phyloP scores from a whole-genome alignment of 2,797 vertebrate species.

The Caiman crocodilus region DNA sequence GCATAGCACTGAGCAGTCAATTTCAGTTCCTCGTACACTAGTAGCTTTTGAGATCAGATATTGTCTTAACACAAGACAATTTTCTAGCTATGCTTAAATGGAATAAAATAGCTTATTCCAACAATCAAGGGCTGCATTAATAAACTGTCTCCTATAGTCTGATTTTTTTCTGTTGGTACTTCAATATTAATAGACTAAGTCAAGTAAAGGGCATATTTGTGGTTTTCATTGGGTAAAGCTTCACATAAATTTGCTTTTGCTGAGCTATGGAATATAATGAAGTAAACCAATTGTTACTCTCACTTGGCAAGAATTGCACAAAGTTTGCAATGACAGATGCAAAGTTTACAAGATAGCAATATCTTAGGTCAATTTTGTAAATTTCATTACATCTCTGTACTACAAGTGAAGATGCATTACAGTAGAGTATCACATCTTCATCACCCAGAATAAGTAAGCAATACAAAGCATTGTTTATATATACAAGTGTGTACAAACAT shows the following conservation, averaged over 20 bases:
- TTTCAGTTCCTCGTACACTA: not conserved
- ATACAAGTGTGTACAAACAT: not conserved
- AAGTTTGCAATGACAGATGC: not conserved
- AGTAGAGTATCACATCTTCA: not conserved
- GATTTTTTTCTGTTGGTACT: conserved; percentile 68
- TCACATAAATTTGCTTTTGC: conserved; percentile 58
- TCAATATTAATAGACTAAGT: conserved; percentile 67
- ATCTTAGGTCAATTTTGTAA: not conserved
- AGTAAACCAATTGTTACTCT: conserved; percentile 26
- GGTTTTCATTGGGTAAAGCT: conserved; percentile 39
- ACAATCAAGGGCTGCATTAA: conserved; percentile 28
- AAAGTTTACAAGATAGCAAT: not conserved
- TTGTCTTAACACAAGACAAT: conserved; percentile 8
- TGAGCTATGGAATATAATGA: conserved; percentile 11
- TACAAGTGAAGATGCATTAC: not conserved
- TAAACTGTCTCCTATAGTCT: conserved; percentile 50
- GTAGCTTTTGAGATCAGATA: not conserved
- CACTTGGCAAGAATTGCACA: conserved; percentile 20
- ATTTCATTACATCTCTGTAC: not conserved
- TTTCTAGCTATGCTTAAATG: conserved; percentile 11
- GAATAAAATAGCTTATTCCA: conserved; percentile 10
- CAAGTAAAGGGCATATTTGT: conserved; percentile 61
- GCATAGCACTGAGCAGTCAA: not conserved
- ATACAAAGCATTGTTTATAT: not conserved
- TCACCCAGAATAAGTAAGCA: not conserved